phyloP scores from a whole-genome alignment of 2,888 invertebrate species.

The Pollenia griseotomentosa region DNA sequence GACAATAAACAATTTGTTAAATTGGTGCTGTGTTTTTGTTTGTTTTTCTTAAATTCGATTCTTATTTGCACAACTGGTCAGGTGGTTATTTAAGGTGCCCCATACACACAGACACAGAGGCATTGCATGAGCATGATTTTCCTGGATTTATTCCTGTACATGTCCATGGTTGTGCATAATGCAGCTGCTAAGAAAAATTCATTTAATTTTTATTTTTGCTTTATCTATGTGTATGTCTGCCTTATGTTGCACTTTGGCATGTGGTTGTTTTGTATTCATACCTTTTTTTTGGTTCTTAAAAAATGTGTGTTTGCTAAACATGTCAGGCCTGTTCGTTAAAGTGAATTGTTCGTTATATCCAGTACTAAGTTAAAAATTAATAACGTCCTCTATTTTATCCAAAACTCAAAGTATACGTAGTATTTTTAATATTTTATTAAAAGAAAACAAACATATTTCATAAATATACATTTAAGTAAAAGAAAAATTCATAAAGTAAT shows the following conservation, averaged over 20 bases:
- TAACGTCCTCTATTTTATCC: too few species aligned
- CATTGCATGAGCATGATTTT: too few species aligned
- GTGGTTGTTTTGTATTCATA: not conserved
- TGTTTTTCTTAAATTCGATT: conserved; percentile 23
- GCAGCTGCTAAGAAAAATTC: conserved; percentile 36
- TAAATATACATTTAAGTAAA: too few species aligned
- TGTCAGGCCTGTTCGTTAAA: too few species aligned
- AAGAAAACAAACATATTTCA: too few species aligned
- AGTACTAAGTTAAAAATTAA: too few species aligned
- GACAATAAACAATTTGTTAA: conserved; percentile 6
- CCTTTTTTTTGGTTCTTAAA: not conserved
- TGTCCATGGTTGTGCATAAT: not conserved
- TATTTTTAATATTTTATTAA: too few species aligned
- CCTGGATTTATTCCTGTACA: too few species aligned
- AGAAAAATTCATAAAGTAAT: too few species aligned
- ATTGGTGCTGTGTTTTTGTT: not conserved
- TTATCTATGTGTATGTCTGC: not conserved
- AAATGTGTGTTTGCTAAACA: not conserved
- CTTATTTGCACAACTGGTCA: conserved; percentile 34
- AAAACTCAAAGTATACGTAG: too few species aligned
- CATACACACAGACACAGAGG: not conserved
- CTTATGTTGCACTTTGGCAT: conserved; percentile 5
- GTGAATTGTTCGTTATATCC: too few species aligned
- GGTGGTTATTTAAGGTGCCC: conserved; percentile 19
- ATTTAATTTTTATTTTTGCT: conserved; percentile 12